Percentiles rank a stretch among this genome's conserved stretches.
Evolutionary conservation across 2,113 vertebrate genomes (phyloP).

Genomic region (Tretioscincus oriximinensis): DNA sequence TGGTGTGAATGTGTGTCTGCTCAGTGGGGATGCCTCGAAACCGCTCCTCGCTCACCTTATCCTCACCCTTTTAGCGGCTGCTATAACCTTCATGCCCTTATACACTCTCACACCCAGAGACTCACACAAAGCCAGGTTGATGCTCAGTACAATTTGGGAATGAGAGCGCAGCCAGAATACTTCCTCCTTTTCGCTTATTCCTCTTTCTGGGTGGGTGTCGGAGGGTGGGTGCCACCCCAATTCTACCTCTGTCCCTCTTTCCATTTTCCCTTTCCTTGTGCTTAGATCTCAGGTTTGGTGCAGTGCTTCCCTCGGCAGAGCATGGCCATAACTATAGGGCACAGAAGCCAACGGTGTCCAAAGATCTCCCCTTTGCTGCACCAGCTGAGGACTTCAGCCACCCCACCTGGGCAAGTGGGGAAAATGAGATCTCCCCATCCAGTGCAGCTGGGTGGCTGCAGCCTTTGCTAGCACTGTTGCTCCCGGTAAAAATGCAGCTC

Average conservation of each 20-base stretch:
- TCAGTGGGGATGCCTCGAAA: neutral
- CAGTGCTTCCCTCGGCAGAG: conserved; percentile 46
- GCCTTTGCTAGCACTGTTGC: neutral
- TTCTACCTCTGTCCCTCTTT: neutral
- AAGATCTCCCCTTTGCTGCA: neutral
- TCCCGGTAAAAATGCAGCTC: neutral
- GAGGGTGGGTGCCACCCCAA: neutral
- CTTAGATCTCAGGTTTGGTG: conserved; percentile 45
- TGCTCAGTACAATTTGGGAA: neutral
- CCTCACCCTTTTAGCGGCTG: neutral
- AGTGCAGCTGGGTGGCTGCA: no score
- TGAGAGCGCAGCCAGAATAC: neutral
- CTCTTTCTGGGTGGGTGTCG: neutral
- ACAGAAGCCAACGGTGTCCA: neutral
- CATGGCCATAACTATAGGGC: conserved; percentile 8
- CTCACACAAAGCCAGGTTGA: no score
- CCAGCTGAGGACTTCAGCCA: neutral
- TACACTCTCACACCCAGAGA: no score
- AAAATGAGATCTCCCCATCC: neutral
- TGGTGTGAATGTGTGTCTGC: neutral
- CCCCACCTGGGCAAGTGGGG: neutral
- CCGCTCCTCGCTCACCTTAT: neutral
- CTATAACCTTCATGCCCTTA: neutral
- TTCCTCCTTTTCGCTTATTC: neutral
- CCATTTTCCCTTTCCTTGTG: neutral